A percentile compares a stretch with the other conserved stretches of the same genome.
These are phyloP conservation scores for Felis chaus DNA, from an alignment of 2,113 vertebrate species.

Conservation along the genomic window DNA sequence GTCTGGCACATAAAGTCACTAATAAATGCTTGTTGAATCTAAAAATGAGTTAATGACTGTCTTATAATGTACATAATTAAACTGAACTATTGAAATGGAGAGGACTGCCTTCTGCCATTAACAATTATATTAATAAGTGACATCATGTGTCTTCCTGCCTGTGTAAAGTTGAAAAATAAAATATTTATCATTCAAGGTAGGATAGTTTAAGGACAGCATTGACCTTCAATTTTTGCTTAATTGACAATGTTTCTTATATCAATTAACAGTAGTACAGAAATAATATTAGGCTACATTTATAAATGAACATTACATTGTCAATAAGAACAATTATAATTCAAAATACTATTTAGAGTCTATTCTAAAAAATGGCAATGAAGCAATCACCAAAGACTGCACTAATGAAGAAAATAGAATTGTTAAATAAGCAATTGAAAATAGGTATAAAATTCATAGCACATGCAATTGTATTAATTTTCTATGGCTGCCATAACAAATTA, in stretches of 20 bases:
- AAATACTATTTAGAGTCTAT: neutral
- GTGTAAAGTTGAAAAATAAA: neutral
- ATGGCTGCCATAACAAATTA: neutral
- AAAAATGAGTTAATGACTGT: neutral
- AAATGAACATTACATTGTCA: conserved; percentile 14
- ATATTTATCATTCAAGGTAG: neutral
- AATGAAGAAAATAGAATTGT: neutral
- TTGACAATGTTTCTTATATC: neutral
- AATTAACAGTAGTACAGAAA: neutral
- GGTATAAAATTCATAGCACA: neutral
- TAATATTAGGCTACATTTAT: neutral
- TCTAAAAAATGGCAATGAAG: conserved; percentile 7
- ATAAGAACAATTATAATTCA: neutral
- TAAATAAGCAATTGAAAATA: neutral
- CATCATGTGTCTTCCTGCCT: neutral
- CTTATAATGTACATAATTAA: neutral
- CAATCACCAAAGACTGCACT: neutral
- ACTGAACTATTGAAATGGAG: neutral
- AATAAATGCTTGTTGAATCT: neutral
- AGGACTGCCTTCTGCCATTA: neutral
- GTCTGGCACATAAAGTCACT: neutral
- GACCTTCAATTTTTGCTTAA: neutral
- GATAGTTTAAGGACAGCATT: neutral
- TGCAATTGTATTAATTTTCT: neutral
- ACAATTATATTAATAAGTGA: neutral